phyloP scores from a whole-genome alignment of 2,888 invertebrate species.

The Thymelicus acteon region DNA sequence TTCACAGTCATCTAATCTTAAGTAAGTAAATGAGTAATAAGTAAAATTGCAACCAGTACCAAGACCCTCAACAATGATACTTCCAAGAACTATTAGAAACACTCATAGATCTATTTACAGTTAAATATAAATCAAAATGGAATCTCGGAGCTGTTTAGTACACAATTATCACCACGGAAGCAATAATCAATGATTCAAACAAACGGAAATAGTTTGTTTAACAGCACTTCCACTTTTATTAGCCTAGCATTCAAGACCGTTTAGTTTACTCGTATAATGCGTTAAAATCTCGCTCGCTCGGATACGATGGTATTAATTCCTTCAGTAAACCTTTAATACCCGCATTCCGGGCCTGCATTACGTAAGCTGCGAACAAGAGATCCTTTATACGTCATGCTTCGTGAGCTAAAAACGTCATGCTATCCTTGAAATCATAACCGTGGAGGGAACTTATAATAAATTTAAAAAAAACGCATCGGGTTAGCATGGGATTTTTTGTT shows the following conservation, averaged over 20 bases:
- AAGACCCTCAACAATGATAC: not conserved
- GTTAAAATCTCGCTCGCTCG: constrained; percentile 12
- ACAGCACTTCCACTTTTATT: constrained; percentile 28
- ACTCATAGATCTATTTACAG: not conserved
- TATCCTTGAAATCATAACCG: not conserved
- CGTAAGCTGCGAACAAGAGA: constrained; percentile 2
- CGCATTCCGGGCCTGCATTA: not conserved
- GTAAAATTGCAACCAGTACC: too few species aligned
- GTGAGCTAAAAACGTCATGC: not conserved
- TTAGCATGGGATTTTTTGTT: too few species aligned
- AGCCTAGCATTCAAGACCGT: constrained; percentile 15
- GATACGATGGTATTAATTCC: constrained; percentile 14
- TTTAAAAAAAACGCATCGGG: not conserved
- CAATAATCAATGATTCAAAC: constrained; percentile 29
- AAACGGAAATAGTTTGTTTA: constrained; percentile 28
- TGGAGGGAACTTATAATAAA: not conserved
- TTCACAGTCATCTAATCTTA: too few species aligned
- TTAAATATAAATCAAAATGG: constrained; percentile 7
- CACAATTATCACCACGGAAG: constrained; percentile 28
- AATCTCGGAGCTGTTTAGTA: constrained; percentile 14
- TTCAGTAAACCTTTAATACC: constrained; percentile 19
- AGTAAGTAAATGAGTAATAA: too few species aligned
- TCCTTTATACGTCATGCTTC: not conserved
- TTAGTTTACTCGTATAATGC: constrained; percentile 10
- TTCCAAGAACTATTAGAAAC: not conserved